Conservation (phyloP, 2,888 invertebrate genomes). For the Aporophyla lueneburgensis region DNA sequence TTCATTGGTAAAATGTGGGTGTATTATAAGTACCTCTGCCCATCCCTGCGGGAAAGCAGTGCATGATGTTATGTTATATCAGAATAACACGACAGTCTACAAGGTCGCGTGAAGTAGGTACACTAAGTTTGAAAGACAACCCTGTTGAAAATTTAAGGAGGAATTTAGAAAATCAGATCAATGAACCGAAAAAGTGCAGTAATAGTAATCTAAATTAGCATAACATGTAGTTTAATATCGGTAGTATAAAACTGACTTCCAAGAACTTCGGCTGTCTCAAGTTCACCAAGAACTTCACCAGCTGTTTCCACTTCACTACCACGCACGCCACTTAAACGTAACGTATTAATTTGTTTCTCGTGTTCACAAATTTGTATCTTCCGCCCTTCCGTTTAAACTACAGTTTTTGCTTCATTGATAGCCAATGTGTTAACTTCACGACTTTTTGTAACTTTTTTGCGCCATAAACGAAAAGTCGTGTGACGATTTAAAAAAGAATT, state of each 20-base stretch:
- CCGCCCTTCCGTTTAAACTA: conserved; percentile 78
- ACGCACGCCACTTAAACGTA: conserved; percentile 64
- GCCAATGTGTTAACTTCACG: conserved; percentile 65
- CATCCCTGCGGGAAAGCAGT: no score
- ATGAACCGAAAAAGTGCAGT: background rate
- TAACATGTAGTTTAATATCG: conserved; percentile 21
- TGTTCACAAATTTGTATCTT: conserved; percentile 88
- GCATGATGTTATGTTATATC: no score
- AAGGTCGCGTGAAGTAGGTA: background rate
- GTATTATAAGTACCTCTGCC: no score
- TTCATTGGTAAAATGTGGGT: no score
- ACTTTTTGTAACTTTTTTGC: conserved; percentile 60
- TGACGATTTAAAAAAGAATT: conserved; percentile 60
- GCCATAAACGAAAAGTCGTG: conserved; percentile 61
- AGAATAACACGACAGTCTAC: no score
- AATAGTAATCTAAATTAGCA: conserved; percentile 27
- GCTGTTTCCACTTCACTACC: conserved; percentile 84
- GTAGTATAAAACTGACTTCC: conserved; percentile 34
- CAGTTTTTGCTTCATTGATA: conserved; percentile 68
- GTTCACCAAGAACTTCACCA: conserved; percentile 67
- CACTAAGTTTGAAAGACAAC: background rate
- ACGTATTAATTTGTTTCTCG: conserved; percentile 87
- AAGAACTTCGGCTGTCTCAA: conserved; percentile 53
- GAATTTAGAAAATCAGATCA: background rate
- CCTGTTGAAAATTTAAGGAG: background rate